phyloP scores from a whole-genome alignment of 2,888 invertebrate species.

The Ramazzottius varieornatus region DNA sequence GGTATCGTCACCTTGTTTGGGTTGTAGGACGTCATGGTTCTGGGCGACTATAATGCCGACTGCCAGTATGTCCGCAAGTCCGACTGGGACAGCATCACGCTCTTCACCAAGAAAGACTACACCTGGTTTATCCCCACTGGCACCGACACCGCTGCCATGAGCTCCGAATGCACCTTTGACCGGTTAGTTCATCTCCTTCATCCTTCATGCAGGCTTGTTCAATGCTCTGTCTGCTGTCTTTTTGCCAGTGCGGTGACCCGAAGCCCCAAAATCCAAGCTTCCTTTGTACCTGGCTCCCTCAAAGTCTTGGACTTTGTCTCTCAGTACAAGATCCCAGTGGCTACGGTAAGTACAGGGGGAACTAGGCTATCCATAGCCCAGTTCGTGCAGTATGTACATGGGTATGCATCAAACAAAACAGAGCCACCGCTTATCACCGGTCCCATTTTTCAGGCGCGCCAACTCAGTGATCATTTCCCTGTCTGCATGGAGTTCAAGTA shows the following conservation, averaged over 20 bases:
- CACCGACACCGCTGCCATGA: not conserved
- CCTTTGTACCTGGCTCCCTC: not conserved
- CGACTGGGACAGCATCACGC: not conserved
- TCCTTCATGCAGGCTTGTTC: not conserved
- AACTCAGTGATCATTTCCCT: slow-evolving; percentile 2
- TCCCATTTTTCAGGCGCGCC: not conserved
- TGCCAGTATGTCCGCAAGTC: slow-evolving; percentile 1
- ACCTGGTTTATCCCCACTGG: not conserved
- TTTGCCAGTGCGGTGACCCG: too few species aligned
- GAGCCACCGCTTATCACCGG: not conserved
- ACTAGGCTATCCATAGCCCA: not conserved
- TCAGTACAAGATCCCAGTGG: not conserved
- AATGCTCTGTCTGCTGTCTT: not conserved
- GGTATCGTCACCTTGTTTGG: too few species aligned
- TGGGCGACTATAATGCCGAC: not conserved
- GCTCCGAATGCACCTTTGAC: not conserved
- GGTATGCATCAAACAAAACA: too few species aligned
- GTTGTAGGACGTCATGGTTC: not conserved
- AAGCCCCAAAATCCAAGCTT: not conserved
- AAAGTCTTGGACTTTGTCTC: not conserved
- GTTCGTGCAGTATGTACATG: too few species aligned
- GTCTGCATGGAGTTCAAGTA: not conserved
- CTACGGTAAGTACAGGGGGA: not conserved
- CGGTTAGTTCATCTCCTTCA: not conserved
- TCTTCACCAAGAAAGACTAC: not conserved